These are phyloP conservation scores for Nycticryphes semicollaris DNA, from an alignment of 2,113 vertebrate genomes.

Conservation along the genomic window DNA sequence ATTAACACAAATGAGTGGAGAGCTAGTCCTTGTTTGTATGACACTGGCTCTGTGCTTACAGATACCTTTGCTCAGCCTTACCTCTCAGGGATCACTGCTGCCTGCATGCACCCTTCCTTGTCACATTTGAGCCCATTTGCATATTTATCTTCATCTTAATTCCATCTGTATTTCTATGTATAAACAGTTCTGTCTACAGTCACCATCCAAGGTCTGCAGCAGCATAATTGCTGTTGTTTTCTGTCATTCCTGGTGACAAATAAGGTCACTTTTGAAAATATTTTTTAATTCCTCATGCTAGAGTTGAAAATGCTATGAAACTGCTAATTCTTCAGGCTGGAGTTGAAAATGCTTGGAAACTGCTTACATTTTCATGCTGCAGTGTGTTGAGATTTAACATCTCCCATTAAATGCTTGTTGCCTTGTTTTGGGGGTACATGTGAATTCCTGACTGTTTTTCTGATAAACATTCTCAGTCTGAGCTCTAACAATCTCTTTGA, in stretches of 20 bases:
- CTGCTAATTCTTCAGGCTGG: background rate
- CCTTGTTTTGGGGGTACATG: background rate
- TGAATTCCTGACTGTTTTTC: background rate
- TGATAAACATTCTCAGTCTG: background rate
- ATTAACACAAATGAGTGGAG: background rate
- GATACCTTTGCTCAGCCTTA: background rate
- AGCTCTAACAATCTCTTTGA: background rate
- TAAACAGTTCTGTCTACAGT: background rate
- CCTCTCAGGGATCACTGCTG: background rate
- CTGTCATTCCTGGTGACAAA: background rate
- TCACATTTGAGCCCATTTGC: background rate
- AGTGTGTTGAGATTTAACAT: background rate
- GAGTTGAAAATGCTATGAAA: background rate
- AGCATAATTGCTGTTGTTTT: background rate
- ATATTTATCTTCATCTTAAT: background rate
- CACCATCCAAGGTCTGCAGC: background rate
- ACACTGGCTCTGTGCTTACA: background rate
- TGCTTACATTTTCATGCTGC: background rate
- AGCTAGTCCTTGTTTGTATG: background rate
- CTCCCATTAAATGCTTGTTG: background rate
- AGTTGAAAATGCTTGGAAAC: background rate
- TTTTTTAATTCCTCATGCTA: background rate
- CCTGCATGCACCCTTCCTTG: accelerated
- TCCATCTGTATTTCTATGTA: background rate
- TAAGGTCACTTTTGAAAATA: background rate